These are phyloP conservation scores for Lates calcarifer DNA, from an alignment of 2,113 vertebrate species.

Conservation along the genomic window DNA sequence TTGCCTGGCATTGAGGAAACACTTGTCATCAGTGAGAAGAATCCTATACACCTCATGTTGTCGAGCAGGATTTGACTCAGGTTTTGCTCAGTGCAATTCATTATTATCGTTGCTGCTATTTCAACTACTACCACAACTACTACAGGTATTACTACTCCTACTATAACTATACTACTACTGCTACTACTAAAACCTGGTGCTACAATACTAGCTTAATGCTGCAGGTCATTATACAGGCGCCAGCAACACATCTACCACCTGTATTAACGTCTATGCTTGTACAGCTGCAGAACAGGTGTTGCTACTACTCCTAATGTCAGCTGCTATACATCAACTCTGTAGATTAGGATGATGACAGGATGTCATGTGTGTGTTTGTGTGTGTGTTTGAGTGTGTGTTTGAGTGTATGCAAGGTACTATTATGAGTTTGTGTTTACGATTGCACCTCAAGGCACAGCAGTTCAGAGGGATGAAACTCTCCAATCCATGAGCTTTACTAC, in stretches of 20 bases:
- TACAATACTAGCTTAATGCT: conserved; percentile 72
- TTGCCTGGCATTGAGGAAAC: conserved; percentile 50
- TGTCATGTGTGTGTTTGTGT: conserved; percentile 5
- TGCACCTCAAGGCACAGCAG: conserved; percentile 76
- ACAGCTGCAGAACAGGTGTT: conserved; percentile 52
- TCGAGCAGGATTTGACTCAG: conserved; percentile 79
- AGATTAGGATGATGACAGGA: conserved; percentile 10
- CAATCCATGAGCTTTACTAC: conserved; percentile 73
- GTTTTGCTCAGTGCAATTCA: conserved; percentile 78
- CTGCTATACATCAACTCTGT: conserved; percentile 42
- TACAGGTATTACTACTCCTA: conserved; percentile 61
- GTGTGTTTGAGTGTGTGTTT: not conserved
- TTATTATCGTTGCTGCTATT: conserved; percentile 78
- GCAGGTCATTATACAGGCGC: conserved; percentile 71
- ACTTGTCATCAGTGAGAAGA: conserved; percentile 51
- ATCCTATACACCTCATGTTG: conserved; percentile 56
- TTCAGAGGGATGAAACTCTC: conserved; percentile 67
- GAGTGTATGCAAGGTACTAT: not conserved
- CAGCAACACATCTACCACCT: conserved; percentile 62
- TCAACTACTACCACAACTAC: conserved; percentile 69
- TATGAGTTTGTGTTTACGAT: conserved; percentile 44
- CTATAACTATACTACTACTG: conserved; percentile 69
- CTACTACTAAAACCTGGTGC: conserved; percentile 72
- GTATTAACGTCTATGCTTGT: conserved; percentile 50
- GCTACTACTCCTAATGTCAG: conserved; percentile 35